These are phyloP conservation scores for Laticauda colubrina DNA, from an alignment of 2,113 vertebrate genomes.

Conservation along the genomic window DNA sequence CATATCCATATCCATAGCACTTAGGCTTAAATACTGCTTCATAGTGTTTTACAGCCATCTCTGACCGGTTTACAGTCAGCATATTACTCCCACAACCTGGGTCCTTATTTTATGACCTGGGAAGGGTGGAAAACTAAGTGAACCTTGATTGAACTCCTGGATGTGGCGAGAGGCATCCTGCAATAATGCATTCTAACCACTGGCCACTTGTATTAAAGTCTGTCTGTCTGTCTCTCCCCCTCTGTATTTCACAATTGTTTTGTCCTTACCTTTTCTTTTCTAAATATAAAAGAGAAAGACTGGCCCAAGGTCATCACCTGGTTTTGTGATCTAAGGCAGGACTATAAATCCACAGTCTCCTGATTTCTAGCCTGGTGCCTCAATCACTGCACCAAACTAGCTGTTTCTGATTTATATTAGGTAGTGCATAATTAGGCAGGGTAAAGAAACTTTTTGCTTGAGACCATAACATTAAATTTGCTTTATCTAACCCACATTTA, in stretches of 20 bases:
- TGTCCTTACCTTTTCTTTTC: neutral
- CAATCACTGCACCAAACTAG: neutral
- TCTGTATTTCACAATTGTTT: neutral
- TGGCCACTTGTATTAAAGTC: neutral
- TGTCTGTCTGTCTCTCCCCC: neutral
- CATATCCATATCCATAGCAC: neutral
- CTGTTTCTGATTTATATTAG: neutral
- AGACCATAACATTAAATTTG: neutral
- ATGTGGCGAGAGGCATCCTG: neutral
- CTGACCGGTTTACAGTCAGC: neutral
- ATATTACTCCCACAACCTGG: neutral
- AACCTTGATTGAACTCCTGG: neutral
- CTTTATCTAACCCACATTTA: neutral
- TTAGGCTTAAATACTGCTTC: neutral
- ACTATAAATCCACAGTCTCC: neutral
- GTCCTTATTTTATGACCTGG: neutral
- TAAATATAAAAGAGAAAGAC: neutral
- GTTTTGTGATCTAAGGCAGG: neutral
- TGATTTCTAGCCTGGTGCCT: neutral
- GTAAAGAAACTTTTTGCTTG: neutral
- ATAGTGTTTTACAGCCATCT: neutral
- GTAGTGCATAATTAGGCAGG: neutral
- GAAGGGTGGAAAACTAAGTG: neutral
- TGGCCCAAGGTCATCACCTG: neutral
- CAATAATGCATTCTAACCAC: neutral